Conservation (phyloP, 2,888 invertebrate species). For the Kuschelorhynchus macadamiae region DNA sequence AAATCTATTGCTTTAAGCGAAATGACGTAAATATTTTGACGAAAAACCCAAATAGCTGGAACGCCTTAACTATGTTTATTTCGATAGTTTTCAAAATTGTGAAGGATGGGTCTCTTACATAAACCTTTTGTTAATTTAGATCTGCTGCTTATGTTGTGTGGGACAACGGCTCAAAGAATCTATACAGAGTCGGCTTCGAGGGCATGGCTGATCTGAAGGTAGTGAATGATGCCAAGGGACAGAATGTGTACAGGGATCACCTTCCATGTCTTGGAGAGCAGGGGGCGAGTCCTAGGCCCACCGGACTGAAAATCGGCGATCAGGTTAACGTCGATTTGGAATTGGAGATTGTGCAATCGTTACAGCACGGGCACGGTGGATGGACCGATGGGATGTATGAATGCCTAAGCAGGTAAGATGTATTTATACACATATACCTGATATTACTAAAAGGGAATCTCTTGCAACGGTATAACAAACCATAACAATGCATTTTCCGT, state of each 20-base stretch:
- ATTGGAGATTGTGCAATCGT: conserved; percentile 94
- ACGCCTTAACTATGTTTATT: background rate
- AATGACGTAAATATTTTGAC: too few relatives aligned
- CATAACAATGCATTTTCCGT: too few relatives aligned
- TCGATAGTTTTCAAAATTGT: too few relatives aligned
- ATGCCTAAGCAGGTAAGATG: conserved; percentile 79
- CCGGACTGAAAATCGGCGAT: conserved; percentile 92
- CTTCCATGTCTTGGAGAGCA: conserved; percentile 93
- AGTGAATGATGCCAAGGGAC: conserved; percentile 97
- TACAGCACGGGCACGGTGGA: conserved; percentile 96
- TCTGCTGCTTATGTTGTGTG: conserved; percentile 98
- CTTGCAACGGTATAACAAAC: too few relatives aligned
- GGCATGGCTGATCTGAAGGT: conserved; percentile 94
- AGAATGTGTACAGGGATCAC: conserved; percentile 96
- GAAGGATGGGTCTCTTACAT: too few relatives aligned
- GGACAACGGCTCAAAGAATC: conserved; percentile 98
- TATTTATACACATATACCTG: too few relatives aligned
- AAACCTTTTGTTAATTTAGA: too few relatives aligned
- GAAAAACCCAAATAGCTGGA: too few relatives aligned
- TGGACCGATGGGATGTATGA: conserved; percentile 99
- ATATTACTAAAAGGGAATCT: too few relatives aligned
- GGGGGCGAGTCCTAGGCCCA: conserved; percentile 83
- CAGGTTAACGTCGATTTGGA: conserved; percentile 97
- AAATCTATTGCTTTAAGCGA: background rate
- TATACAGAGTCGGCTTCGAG: conserved; percentile 97